phyloP scores from a whole-genome alignment of 2,113 vertebrate species.

The Brienomyrus brachyistius region DNA sequence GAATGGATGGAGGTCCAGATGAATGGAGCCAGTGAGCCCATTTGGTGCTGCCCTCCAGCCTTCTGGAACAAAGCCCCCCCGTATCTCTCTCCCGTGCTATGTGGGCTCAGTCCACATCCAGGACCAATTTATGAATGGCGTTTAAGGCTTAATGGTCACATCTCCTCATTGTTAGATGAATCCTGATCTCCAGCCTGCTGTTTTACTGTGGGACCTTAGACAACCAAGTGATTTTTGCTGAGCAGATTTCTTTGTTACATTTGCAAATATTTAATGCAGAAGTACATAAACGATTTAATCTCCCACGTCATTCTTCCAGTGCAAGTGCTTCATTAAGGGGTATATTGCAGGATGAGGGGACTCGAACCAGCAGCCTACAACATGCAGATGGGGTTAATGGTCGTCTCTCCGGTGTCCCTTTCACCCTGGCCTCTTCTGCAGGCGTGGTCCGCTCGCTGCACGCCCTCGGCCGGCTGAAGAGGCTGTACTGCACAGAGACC shows the following conservation, averaged over 20 bases:
- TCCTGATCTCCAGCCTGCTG: neutral
- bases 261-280: neutral
- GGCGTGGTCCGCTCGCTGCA: constrained; percentile 79
- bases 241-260: neutral
- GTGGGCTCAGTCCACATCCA: neutral
- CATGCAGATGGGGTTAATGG: neutral
- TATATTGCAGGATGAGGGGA: neutral
- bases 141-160: neutral
- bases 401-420: neutral
- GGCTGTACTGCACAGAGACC: constrained; percentile 80
- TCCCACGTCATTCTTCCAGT: neutral
- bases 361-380: neutral
- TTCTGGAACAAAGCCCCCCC: neutral
- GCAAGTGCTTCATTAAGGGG: neutral
- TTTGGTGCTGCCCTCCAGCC: neutral
- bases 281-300: neutral
- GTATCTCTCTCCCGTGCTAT: neutral
- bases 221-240: neutral
- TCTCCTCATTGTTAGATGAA: neutral
- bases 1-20: neutral
- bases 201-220: neutral
- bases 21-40: neutral
- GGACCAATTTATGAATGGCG: neutral
- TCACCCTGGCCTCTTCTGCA: constrained; percentile 33
- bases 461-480: constrained; percentile 63